These are phyloP conservation scores for Pogonognathellus flavescens DNA, from an alignment of 1,140 invertebrate genomes.

Conservation along the genomic window DNA sequence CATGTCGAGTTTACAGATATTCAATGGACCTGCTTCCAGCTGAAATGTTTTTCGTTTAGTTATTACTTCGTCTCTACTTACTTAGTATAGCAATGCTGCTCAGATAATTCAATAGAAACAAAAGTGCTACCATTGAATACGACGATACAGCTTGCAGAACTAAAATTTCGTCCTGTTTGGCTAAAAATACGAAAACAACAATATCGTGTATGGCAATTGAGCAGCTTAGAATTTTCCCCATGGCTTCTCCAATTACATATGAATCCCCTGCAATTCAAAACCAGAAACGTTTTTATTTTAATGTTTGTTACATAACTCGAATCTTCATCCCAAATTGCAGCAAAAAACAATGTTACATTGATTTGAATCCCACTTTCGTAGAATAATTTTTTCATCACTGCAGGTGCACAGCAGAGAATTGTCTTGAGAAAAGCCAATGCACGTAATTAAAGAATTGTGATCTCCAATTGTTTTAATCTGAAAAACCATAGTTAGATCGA, in stretches of 20 bases:
- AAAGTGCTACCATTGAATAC: neutral
- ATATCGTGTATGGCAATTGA: slow-evolving; percentile 6
- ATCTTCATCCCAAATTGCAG: too few relatives aligned
- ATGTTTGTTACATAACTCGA: too few relatives aligned
- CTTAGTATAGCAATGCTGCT: neutral
- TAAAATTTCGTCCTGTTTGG: slow-evolving; percentile 53
- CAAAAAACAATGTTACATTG: slow-evolving; percentile 33
- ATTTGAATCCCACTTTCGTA: slow-evolving; percentile 51
- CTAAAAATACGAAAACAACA: slow-evolving; percentile 37
- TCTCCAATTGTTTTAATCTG: slow-evolving; percentile 1
- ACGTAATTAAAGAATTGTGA: slow-evolving; percentile 44
- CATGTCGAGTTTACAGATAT: slow-evolving; percentile 28
- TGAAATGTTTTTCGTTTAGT: slow-evolving; percentile 3
- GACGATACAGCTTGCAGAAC: slow-evolving; percentile 33
- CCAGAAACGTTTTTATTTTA: slow-evolving; percentile 35
- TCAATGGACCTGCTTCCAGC: slow-evolving; percentile 45
- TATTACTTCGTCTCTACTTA: neutral
- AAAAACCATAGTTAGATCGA: too few relatives aligned
- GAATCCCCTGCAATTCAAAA: slow-evolving; percentile 23
- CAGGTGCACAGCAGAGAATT: slow-evolving; percentile 53
- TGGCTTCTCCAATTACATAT: slow-evolving; percentile 14
- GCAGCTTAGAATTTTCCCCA: slow-evolving; percentile 46
- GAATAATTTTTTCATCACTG: slow-evolving; percentile 50
- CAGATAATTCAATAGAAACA: neutral
- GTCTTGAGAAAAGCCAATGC: slow-evolving; percentile 46